These are phyloP conservation scores for Tipula vernalis DNA, from an alignment of 2,888 invertebrate species.

Conservation along the genomic window DNA sequence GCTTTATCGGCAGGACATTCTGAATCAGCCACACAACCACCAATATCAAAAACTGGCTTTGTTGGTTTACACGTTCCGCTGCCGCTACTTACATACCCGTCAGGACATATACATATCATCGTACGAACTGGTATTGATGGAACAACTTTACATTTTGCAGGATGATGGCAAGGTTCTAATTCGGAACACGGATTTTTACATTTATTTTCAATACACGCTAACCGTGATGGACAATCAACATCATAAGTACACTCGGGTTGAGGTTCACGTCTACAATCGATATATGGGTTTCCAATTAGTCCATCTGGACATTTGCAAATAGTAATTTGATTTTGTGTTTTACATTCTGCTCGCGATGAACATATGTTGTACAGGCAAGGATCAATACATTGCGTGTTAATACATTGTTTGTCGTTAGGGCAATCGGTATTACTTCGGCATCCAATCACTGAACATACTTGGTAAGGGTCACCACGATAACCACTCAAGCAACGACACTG, in stretches of 20 bases:
- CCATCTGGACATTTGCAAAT: slow-evolving; percentile 74
- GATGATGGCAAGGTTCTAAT: slow-evolving; percentile 65
- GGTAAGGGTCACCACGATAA: slow-evolving; percentile 65
- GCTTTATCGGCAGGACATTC: slow-evolving; percentile 69
- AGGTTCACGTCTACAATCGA: slow-evolving; percentile 61
- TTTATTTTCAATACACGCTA: slow-evolving; percentile 68
- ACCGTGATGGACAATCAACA: slow-evolving; percentile 63
- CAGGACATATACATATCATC: slow-evolving; percentile 81
- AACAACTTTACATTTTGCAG: slow-evolving; percentile 69
- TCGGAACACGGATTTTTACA: slow-evolving; percentile 74
- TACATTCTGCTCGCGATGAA: slow-evolving; percentile 64
- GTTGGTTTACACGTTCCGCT: slow-evolving; percentile 67
- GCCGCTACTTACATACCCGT: slow-evolving; percentile 75
- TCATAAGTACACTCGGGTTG: slow-evolving; percentile 68
- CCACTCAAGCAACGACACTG: slow-evolving; percentile 72
- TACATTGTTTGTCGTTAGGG: slow-evolving; percentile 71
- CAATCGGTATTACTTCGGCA: slow-evolving; percentile 82
- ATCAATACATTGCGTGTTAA: slow-evolving; percentile 73
- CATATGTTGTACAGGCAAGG: slow-evolving; percentile 71
- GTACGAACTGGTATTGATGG: slow-evolving; percentile 73
- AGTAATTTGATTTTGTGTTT: slow-evolving; percentile 67
- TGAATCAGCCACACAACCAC: slow-evolving; percentile 59
- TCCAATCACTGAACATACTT: slow-evolving; percentile 63
- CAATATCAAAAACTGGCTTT: slow-evolving; percentile 46
- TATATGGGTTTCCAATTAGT: slow-evolving; percentile 66